phyloP scores from a whole-genome alignment of 2,888 invertebrate species.

The Falcaria lacertinaria region DNA sequence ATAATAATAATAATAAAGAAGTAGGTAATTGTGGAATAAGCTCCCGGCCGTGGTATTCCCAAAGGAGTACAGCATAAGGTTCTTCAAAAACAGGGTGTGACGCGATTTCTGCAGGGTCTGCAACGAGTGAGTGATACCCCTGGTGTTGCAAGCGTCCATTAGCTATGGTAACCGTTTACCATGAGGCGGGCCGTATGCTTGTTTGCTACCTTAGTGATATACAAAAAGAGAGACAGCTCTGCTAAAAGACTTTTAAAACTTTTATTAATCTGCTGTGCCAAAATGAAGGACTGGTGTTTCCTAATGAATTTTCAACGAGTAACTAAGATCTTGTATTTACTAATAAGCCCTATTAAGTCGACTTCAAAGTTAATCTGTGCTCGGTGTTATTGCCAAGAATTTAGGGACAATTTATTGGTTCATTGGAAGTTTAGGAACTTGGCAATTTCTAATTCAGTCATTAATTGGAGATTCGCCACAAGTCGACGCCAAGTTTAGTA shows the following conservation, averaged over 20 bases:
- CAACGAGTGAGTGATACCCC: too few species aligned
- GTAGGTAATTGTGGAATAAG: too few species aligned
- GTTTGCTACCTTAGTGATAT: too few species aligned
- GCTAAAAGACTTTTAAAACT: background rate
- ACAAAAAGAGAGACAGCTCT: too few species aligned
- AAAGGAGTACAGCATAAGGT: too few species aligned
- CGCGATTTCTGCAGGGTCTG: too few species aligned
- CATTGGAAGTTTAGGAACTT: constrained; percentile 34
- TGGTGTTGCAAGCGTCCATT: too few species aligned
- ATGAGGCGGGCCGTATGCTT: too few species aligned
- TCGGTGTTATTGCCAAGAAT: constrained; percentile 23
- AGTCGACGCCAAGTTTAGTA: constrained; percentile 46
- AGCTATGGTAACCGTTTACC: too few species aligned
- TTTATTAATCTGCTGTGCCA: background rate
- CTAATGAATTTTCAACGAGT: constrained; percentile 7
- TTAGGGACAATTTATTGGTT: constrained; percentile 52
- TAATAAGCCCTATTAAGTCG: constrained; percentile 26
- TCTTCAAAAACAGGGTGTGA: too few species aligned
- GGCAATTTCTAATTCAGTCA: constrained; percentile 54
- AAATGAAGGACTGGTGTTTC: constrained; percentile 5
- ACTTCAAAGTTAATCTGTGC: constrained; percentile 36
- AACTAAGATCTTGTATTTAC: constrained; percentile 10
- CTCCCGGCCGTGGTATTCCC: too few species aligned
- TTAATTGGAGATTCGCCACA: constrained; percentile 54
- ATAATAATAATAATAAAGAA: too few species aligned